phyloP scores from a whole-genome alignment of 1,140 invertebrate species.

The Bombus huntii region DNA sequence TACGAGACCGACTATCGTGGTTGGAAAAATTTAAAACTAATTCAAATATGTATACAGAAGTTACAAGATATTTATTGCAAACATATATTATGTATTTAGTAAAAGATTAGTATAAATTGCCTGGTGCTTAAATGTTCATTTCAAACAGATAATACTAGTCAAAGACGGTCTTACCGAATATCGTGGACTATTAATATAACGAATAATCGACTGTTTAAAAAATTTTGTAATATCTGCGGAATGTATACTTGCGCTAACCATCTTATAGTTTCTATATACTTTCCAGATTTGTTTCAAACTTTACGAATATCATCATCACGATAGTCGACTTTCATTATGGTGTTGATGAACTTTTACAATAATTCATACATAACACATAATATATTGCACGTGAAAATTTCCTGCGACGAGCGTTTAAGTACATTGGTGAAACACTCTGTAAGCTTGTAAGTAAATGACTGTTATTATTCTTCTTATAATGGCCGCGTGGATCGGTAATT shows the following conservation, averaged over 20 bases:
- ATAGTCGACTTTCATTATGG: too few relatives aligned
- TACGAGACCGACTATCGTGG: too few relatives aligned
- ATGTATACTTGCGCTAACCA: too few relatives aligned
- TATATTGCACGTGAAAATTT: not conserved
- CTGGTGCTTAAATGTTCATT: not conserved
- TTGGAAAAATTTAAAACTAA: too few relatives aligned
- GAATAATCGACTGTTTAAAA: not conserved
- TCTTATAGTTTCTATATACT: not conserved
- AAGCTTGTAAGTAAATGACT: not conserved
- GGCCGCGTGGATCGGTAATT: not conserved
- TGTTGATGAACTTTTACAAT: not conserved
- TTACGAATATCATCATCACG: not conserved
- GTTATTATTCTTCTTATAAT: not conserved
- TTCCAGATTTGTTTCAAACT: not conserved
- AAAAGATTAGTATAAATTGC: not conserved
- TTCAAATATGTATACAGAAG: too few relatives aligned
- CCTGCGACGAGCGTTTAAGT: not conserved
- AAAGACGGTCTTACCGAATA: too few relatives aligned
- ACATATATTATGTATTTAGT: not conserved
- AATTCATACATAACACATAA: not conserved
- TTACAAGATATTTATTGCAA: too few relatives aligned
- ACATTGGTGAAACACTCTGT: not conserved
- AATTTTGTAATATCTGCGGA: too few relatives aligned
- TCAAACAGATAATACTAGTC: not conserved
- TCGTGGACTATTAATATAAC: not conserved